Evolutionary conservation across 1,140 invertebrate genomes (phyloP).

Genomic region (Drosophila willistoni): DNA sequence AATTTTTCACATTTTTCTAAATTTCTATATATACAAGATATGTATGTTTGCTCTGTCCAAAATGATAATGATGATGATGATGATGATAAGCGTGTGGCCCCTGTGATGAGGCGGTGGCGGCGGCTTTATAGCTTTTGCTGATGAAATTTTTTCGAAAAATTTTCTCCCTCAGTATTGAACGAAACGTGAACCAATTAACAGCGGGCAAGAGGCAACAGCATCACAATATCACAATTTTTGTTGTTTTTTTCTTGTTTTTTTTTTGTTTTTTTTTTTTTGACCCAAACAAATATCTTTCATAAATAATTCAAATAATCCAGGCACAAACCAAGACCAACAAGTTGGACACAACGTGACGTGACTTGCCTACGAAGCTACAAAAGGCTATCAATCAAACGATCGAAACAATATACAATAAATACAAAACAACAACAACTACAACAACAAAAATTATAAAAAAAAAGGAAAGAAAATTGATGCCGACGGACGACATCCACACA

Average conservation of each 20-base stretch:
- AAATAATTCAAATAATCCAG: slow-evolving; percentile 75
- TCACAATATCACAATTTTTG: slow-evolving; percentile 19
- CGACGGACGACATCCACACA: slow-evolving; percentile 63
- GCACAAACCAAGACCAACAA: slow-evolving; percentile 23
- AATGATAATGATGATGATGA: neutral
- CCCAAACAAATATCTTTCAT: slow-evolving; percentile 61
- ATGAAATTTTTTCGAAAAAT: slow-evolving; percentile 59
- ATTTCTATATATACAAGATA: slow-evolving; percentile 22
- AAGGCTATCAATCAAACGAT: slow-evolving; percentile 48
- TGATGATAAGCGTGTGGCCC: slow-evolving; percentile 43
- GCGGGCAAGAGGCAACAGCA: slow-evolving; percentile 24
- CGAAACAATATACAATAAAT: slow-evolving; percentile 33
- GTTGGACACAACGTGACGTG: slow-evolving; percentile 65
- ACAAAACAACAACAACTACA: slow-evolving; percentile 40
- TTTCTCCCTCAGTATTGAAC: slow-evolving; percentile 57
- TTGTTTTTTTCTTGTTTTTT: slow-evolving; percentile 8
- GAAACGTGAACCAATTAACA: slow-evolving; percentile 69
- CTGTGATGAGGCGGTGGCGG: slow-evolving; percentile 11
- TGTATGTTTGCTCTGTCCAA: slow-evolving; percentile 15
- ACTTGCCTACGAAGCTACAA: slow-evolving; percentile 75
- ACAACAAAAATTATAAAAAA: slow-evolving; percentile 50
- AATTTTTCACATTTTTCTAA: slow-evolving; percentile 48
- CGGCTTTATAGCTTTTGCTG: slow-evolving; percentile 46
- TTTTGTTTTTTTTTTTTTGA: slow-evolving; percentile 22
- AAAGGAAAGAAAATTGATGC: slow-evolving; percentile 78